These are phyloP conservation scores for Gymnodraco acuticeps DNA, from an alignment of 2,797 vertebrate species.

Conservation along the genomic window DNA sequence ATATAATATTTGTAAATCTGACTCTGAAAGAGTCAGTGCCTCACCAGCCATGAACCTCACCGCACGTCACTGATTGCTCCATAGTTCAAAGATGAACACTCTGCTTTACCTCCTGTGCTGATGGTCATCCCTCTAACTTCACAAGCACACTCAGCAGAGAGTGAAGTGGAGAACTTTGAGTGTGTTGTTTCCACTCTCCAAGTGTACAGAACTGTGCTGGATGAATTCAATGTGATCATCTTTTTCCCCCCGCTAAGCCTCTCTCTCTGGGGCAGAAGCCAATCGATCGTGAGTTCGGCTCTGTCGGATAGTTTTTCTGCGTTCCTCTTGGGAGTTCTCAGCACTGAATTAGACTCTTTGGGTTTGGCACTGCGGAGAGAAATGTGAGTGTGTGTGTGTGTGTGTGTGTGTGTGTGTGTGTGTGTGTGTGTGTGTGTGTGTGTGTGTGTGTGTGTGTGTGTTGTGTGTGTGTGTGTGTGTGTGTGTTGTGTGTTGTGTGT, in stretches of 20 bases:
- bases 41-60: too few relatives aligned
- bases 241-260: constrained; percentile 17
- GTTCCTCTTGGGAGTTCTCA: constrained; percentile 42
- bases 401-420: constrained; percentile 8
- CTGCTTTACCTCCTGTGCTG: constrained; percentile 29
- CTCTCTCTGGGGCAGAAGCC: constrained; percentile 15
- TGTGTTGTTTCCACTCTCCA: constrained; percentile 15
- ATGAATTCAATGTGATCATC: constrained; percentile 22
- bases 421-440: constrained; percentile 13
- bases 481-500: constrained; percentile 21
- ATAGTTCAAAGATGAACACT: constrained; percentile 23
- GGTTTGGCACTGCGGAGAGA: constrained; percentile 28
- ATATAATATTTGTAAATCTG: too few relatives aligned
- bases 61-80: background rate
- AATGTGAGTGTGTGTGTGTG: constrained; percentile 29
- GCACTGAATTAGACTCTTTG: constrained; percentile 43
- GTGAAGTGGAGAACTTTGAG: constrained; percentile 10
- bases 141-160: constrained; percentile 14
- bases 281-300: constrained; percentile 58
- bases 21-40: too few relatives aligned
- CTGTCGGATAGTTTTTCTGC: constrained; percentile 38
- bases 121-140: constrained; percentile 35
- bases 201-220: constrained; percentile 16
- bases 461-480: constrained; percentile 10
- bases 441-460: constrained; percentile 19